phyloP scores from a whole-genome alignment of 2,113 vertebrate species.

The Sisor rabdophorus region DNA sequence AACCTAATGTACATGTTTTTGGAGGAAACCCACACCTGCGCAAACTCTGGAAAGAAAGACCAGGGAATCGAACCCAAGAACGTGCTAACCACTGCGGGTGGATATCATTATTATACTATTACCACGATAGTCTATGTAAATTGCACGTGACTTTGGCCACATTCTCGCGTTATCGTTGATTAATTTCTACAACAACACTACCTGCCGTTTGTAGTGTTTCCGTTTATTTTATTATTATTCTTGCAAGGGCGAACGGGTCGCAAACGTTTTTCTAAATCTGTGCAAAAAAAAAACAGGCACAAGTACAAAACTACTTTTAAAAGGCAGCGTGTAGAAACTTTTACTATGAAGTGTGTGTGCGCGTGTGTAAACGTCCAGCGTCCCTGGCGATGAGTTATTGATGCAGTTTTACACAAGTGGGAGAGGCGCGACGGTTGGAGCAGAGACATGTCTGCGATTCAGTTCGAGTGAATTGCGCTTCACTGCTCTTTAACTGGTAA shows the following conservation, averaged over 20 bases:
- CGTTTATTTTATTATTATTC: too few relatives aligned
- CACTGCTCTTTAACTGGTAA: slow-evolving; percentile 4
- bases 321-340: background rate
- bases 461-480: slow-evolving; percentile 9
- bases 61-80: too few relatives aligned
- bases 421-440: slow-evolving; percentile 1
- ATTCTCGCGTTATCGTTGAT: background rate
- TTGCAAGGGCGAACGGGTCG: too few relatives aligned
- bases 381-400: background rate
- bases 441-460: background rate
- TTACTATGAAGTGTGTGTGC: slow-evolving; percentile 1
- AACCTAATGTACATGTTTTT: too few relatives aligned
- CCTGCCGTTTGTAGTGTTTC: too few relatives aligned
- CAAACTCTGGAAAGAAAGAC: too few relatives aligned
- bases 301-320: background rate
- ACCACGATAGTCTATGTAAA: too few relatives aligned
- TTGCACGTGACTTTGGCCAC: background rate
- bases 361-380: too few relatives aligned
- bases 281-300: background rate
- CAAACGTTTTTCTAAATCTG: background rate
- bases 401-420: background rate
- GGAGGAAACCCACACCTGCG: too few relatives aligned
- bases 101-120: too few relatives aligned
- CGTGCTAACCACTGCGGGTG: too few relatives aligned
- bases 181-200: background rate